Conservation (phyloP, 2,113 vertebrate genomes). For the Toxotes jaculatrix region DNA sequence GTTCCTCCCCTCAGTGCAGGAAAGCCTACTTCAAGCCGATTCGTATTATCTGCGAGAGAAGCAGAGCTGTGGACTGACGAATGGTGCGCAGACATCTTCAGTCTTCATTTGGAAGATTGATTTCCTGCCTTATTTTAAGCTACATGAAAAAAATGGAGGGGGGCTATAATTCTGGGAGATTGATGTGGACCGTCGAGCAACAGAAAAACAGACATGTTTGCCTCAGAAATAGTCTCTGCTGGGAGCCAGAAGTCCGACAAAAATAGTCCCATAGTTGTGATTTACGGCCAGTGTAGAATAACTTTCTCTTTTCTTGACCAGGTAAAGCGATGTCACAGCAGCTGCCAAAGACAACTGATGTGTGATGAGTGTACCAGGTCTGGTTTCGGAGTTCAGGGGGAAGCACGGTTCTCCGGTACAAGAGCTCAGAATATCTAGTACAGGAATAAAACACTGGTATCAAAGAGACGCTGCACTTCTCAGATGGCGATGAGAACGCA, state of each 20-base stretch:
- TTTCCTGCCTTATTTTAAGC: slow-evolving; percentile 70
- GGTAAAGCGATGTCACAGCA: slow-evolving; percentile 74
- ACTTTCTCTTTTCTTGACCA: slow-evolving; percentile 78
- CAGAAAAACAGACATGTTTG: slow-evolving; percentile 61
- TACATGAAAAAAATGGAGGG: slow-evolving; percentile 58
- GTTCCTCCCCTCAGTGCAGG: slow-evolving; percentile 5
- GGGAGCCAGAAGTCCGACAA: slow-evolving; percentile 65
- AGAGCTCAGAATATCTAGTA: slow-evolving; percentile 55
- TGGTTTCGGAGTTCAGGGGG: slow-evolving; percentile 50
- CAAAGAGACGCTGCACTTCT: slow-evolving; percentile 55
- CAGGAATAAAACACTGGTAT: slow-evolving; percentile 48
- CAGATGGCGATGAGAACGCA: slow-evolving; percentile 18
- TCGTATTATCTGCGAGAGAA: slow-evolving; percentile 28
- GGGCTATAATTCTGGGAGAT: slow-evolving; percentile 73
- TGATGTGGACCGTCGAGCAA: slow-evolving; percentile 67
- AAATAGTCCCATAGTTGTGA: slow-evolving; percentile 80
- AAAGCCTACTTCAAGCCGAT: slow-evolving; percentile 18
- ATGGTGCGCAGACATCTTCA: slow-evolving; percentile 41
- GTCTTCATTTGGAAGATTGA: slow-evolving; percentile 71
- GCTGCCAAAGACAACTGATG: slow-evolving; percentile 81
- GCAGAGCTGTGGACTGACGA: slow-evolving; percentile 35
- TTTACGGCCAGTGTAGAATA: slow-evolving; percentile 84
- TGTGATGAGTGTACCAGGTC: slow-evolving; percentile 83
- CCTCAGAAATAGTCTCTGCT: slow-evolving; percentile 66
- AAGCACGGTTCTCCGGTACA: slow-evolving; percentile 43